Percentiles rank a stretch among this genome's conserved stretches.
Evolutionary conservation across 2,113 vertebrate genomes (phyloP).

Genomic region (Uria aalge): DNA sequence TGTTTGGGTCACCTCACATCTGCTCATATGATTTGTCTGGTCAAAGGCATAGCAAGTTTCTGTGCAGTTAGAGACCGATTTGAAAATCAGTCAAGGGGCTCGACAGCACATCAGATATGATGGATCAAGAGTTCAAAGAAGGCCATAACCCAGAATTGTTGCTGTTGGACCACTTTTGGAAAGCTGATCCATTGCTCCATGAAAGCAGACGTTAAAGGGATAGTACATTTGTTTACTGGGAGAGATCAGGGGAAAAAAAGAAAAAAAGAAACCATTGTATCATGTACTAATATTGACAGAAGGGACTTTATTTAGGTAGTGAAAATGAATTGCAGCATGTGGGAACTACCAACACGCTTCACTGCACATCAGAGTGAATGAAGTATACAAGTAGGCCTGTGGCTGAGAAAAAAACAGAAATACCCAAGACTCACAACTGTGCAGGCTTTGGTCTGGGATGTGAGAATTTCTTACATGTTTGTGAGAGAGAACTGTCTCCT

Average conservation of each 20-base stretch:
- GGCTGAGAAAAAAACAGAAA: neutral
- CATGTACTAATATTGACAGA: neutral
- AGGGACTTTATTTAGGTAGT: neutral
- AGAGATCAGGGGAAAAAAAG: fast-evolving
- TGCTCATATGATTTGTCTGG: constrained; percentile 1
- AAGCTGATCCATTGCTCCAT: neutral
- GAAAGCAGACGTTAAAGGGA: neutral
- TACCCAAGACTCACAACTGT: neutral
- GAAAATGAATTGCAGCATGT: neutral
- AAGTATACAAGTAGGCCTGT: neutral
- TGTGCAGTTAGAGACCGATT: neutral
- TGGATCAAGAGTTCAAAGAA: neutral
- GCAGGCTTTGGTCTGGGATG: neutral
- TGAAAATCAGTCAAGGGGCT: neutral
- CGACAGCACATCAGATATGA: neutral
- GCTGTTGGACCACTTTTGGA: neutral
- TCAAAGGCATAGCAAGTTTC: neutral
- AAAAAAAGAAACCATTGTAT: neutral
- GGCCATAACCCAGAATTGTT: neutral
- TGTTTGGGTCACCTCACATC: constrained; percentile 18
- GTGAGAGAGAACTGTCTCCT: neutral
- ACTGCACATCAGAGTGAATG: neutral
- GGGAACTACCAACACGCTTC: neutral
- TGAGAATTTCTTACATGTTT: neutral
- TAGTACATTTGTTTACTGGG: neutral